These are phyloP conservation scores for Phymanthus crucifer DNA, from an alignment of 92 coral and sea anemone species.

Conservation along the genomic window DNA sequence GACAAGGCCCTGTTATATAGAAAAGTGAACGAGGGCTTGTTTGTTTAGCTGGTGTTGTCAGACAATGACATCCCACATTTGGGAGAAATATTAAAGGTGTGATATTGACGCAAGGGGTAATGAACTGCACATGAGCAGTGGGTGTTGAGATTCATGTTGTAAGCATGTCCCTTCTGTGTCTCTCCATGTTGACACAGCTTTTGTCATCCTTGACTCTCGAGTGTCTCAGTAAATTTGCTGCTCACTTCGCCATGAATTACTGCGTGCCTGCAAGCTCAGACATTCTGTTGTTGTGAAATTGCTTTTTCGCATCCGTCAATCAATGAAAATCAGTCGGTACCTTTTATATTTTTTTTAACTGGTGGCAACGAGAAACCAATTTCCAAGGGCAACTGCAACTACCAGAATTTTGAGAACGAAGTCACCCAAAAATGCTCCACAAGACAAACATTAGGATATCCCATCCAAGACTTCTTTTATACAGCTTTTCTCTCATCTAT, in stretches of 20 bases:
- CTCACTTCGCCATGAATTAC: neutral
- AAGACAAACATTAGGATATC: too few relatives aligned
- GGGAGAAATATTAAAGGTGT: neutral
- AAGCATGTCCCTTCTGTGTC: neutral
- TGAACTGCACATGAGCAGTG: slow-evolving; percentile 15
- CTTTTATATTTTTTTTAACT: too few relatives aligned
- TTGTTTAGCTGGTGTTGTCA: neutral
- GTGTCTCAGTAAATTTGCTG: neutral
- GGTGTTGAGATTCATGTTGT: neutral
- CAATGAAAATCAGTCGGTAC: too few relatives aligned
- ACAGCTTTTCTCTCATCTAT: too few relatives aligned
- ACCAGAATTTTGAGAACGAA: too few relatives aligned
- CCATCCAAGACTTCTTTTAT: too few relatives aligned
- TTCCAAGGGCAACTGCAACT: too few relatives aligned
- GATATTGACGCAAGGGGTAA: neutral
- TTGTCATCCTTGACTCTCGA: neutral
- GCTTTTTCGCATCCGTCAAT: too few relatives aligned
- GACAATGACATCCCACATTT: neutral
- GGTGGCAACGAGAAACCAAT: too few relatives aligned
- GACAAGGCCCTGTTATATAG: neutral
- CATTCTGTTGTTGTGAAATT: too few relatives aligned
- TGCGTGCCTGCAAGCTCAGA: too few relatives aligned
- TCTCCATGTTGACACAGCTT: neutral
- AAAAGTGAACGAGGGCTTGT: neutral
- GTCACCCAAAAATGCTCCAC: too few relatives aligned